These are phyloP conservation scores for Gymnocypris eckloni DNA, from an alignment of 2,797 vertebrate species.

Conservation along the genomic window DNA sequence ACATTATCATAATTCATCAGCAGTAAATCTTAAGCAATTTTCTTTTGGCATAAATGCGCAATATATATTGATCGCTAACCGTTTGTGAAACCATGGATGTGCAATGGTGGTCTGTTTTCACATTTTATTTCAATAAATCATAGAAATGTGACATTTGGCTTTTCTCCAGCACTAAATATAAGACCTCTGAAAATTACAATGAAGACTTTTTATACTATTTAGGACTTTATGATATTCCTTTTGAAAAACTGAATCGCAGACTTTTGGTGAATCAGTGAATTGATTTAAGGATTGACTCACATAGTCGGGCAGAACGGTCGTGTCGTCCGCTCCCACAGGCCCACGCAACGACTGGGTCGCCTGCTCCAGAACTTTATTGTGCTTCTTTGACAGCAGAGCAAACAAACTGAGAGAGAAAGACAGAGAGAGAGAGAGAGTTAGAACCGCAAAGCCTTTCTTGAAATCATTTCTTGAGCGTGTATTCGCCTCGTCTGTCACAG, in stretches of 20 bases:
- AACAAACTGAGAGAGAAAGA: constrained; percentile 85
- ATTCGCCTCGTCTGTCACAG: neutral
- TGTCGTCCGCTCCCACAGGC: constrained; percentile 80
- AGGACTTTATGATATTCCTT: neutral
- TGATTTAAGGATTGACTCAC: constrained; percentile 80
- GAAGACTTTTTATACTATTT: no score
- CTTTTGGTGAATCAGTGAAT: constrained; percentile 3
- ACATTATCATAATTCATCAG: neutral
- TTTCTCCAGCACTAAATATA: neutral
- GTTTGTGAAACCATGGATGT: neutral
- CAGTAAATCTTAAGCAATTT: neutral
- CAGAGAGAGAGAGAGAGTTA: constrained; percentile 65
- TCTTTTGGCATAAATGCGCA: neutral
- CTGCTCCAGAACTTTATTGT: constrained; percentile 98
- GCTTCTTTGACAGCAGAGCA: constrained; percentile 97
- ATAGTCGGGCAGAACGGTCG: constrained; percentile 89
- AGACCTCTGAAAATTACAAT: neutral
- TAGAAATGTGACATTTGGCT: neutral
- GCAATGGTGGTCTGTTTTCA: neutral
- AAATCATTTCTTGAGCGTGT: neutral
- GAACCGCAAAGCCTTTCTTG: constrained; percentile 34
- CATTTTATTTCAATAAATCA: neutral
- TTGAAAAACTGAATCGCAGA: neutral
- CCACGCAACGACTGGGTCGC: constrained; percentile 93
- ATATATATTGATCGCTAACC: neutral